These are phyloP conservation scores for Ypsolopha sequella DNA, from an alignment of 2,888 invertebrate species.

Conservation along the genomic window DNA sequence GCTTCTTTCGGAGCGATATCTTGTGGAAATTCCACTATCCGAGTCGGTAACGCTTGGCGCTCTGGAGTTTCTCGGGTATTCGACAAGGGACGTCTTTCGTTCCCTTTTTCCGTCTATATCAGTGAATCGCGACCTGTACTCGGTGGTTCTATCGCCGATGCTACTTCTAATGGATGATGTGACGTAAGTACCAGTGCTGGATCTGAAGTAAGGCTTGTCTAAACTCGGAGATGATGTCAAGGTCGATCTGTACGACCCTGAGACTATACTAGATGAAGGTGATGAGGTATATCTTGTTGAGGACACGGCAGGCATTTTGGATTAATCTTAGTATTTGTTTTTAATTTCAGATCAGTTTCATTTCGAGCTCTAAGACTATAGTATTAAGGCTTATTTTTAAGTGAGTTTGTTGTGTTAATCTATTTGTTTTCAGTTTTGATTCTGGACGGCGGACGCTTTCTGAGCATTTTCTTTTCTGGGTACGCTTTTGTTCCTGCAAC, in stretches of 20 bases:
- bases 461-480: constrained; percentile 37
- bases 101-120: constrained; percentile 56
- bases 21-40: constrained; percentile 50
- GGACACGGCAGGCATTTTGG: constrained; percentile 70
- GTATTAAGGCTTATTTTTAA: neutral
- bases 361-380: neutral
- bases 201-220: constrained; percentile 68
- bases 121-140: constrained; percentile 43
- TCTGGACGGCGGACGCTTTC: constrained; percentile 44
- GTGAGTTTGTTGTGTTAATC: neutral
- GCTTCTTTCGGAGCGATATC: constrained; percentile 52
- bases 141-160: constrained; percentile 46
- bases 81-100: constrained; percentile 46
- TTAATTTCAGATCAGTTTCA: neutral
- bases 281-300: constrained; percentile 61
- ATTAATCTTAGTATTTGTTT: constrained; percentile 4
- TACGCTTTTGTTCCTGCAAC: constrained; percentile 31
- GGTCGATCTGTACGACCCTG: constrained; percentile 60
- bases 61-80: constrained; percentile 42
- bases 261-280: constrained; percentile 46
- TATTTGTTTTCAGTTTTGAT: constrained; percentile 22
- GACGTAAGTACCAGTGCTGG: constrained; percentile 51
- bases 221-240: constrained; percentile 56
- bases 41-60: constrained; percentile 61
- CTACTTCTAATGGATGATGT: constrained; percentile 37